Evolutionary conservation across 2,113 vertebrate species (phyloP).

Genomic region (Petroica traversi): DNA sequence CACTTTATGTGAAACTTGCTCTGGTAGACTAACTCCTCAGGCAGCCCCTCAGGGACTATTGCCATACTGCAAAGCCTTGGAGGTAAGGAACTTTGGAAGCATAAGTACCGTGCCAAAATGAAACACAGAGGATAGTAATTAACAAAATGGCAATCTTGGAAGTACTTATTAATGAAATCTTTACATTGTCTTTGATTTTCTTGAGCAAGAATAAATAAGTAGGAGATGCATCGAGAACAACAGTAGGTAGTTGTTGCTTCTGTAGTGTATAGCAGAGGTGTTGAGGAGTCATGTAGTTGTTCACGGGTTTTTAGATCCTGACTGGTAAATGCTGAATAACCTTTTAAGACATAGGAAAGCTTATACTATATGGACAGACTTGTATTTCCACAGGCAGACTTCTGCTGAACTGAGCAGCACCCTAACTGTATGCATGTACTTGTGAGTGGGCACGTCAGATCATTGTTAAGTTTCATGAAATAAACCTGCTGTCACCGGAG

Average conservation of each 20-base stretch:
- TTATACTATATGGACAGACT: background rate
- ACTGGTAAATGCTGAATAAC: background rate
- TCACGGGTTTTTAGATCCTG: background rate
- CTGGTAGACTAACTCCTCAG: background rate
- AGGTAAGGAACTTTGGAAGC: background rate
- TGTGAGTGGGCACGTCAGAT: background rate
- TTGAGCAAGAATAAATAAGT: background rate
- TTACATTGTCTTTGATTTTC: background rate
- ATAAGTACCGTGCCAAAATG: background rate
- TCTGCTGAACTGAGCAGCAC: background rate
- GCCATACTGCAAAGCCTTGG: background rate
- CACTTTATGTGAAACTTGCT: background rate
- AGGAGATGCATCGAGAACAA: background rate
- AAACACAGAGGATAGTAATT: background rate
- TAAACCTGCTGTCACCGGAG: background rate
- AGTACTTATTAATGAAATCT: background rate
- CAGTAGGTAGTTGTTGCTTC: background rate
- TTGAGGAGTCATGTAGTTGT: background rate
- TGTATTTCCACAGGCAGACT: background rate
- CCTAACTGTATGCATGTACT: background rate
- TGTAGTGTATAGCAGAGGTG: background rate
- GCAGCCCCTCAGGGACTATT: background rate
- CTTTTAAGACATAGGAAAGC: background rate
- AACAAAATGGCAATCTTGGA: background rate
- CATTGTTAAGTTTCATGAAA: background rate